Evolutionary conservation across 2,113 vertebrate genomes (phyloP).

Genomic region (Castor canadensis): DNA sequence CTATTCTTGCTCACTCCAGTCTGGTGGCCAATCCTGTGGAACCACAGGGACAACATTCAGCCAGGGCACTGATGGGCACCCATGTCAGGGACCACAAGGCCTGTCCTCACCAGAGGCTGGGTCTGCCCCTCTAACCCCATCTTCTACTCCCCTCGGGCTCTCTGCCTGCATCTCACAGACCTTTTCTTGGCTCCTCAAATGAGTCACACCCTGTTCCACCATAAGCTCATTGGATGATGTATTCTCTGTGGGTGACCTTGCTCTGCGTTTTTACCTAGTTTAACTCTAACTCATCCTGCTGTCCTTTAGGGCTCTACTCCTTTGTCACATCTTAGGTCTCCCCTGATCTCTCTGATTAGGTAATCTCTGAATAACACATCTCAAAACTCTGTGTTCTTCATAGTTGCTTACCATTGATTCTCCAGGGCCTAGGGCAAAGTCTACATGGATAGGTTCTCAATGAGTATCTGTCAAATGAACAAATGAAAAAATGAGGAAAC

Average conservation of each 20-base stretch:
- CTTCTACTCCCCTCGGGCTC: background rate
- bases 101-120: background rate
- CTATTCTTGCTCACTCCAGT: too few species aligned
- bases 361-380: background rate
- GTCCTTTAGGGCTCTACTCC: background rate
- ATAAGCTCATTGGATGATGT: background rate
- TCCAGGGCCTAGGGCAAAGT: background rate
- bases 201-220: background rate
- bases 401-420: background rate
- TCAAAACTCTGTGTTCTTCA: background rate
- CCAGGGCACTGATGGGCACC: background rate
- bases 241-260: background rate
- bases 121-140: background rate
- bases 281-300: background rate
- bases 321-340: background rate
- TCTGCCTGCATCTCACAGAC: rapidly evolving
- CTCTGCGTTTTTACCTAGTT: rapidly evolving
- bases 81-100: background rate
- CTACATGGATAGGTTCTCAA: background rate
- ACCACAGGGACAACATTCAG: background rate
- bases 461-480: background rate
- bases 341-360: background rate
- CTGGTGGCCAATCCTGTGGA: background rate
- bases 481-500: background rate
- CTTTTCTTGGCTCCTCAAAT: background rate